Conservation (phyloP, 2,113 vertebrate species). For the Sylvicapra grimmia region DNA sequence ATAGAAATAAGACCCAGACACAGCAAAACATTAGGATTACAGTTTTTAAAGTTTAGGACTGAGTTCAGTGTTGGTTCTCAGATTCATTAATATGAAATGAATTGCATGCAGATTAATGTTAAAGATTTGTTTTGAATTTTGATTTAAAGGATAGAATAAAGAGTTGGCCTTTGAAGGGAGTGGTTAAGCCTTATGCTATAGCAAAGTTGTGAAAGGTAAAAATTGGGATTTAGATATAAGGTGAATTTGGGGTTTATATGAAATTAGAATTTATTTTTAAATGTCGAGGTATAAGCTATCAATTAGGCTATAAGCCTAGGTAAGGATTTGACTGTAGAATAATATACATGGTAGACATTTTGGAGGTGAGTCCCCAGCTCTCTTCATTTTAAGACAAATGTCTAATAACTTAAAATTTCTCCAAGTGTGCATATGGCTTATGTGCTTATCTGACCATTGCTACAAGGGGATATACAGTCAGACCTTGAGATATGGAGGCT, state of each 20-base stretch:
- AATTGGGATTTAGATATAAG: neutral
- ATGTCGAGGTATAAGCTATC: neutral
- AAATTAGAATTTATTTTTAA: neutral
- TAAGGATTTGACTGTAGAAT: neutral
- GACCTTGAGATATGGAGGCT: neutral
- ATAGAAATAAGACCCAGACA: neutral
- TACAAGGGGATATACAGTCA: neutral
- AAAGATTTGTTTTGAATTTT: neutral
- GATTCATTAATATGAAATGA: neutral
- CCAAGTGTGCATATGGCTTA: neutral
- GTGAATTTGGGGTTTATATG: neutral
- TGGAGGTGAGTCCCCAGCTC: neutral
- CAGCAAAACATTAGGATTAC: neutral
- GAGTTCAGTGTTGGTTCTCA: neutral
- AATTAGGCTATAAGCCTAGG: neutral
- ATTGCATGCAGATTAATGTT: neutral
- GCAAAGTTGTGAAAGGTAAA: neutral
- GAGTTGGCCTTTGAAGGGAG: neutral
- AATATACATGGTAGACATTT: neutral
- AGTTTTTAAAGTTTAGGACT: neutral
- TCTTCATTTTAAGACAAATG: neutral
- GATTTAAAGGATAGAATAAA: neutral
- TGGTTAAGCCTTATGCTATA: neutral
- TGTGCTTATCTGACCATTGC: neutral
- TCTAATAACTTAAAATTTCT: neutral